Conservation (phyloP, 2,797 vertebrate species). For the Manis pentadactyla region DNA sequence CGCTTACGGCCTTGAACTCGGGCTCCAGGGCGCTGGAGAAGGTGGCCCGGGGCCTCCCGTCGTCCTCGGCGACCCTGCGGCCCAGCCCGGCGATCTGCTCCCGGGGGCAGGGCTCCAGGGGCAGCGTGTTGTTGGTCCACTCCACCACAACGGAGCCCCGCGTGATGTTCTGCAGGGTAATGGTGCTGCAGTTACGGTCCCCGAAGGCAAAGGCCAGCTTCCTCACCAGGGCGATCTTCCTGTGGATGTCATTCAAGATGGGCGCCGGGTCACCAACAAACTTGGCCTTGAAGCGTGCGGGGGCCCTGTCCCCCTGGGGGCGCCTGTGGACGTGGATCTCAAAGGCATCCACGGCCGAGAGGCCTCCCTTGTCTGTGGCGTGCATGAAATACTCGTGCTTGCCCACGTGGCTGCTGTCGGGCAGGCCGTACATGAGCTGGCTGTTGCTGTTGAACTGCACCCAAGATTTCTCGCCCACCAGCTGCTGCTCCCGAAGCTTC, state of each 20-base stretch:
- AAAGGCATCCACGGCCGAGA: conserved; percentile 94
- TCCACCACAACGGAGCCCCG: conserved; percentile 96
- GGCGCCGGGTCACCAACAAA: conserved; percentile 92
- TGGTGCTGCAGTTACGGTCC: conserved; percentile 95
- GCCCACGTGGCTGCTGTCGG: conserved; percentile 92
- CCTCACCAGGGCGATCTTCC: conserved; percentile 95
- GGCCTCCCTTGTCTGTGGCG: conserved; percentile 95
- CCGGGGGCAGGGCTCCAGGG: conserved; percentile 93
- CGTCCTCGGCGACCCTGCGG: conserved; percentile 88
- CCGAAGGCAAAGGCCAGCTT: conserved; percentile 94
- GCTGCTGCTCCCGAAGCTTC: conserved; percentile 92
- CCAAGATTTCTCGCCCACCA: conserved; percentile 95
- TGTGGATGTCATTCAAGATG: conserved; percentile 92
- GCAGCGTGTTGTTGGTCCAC: conserved; percentile 97
- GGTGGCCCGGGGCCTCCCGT: conserved; percentile 87
- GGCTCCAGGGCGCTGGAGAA: conserved; percentile 92
- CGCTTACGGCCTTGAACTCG: conserved; percentile 92
- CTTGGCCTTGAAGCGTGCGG: conserved; percentile 92
- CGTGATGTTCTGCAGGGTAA: conserved; percentile 93
- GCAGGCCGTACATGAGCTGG: conserved; percentile 97
- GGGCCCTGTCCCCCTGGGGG: conserved; percentile 91
- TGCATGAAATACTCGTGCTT: conserved; percentile 98
- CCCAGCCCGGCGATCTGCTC: conserved; percentile 93
- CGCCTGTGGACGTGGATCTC: conserved; percentile 95
- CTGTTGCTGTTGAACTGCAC: conserved; percentile 99